Conservation (phyloP, 2,113 vertebrate genomes). For the Notiomystis cincta region DNA sequence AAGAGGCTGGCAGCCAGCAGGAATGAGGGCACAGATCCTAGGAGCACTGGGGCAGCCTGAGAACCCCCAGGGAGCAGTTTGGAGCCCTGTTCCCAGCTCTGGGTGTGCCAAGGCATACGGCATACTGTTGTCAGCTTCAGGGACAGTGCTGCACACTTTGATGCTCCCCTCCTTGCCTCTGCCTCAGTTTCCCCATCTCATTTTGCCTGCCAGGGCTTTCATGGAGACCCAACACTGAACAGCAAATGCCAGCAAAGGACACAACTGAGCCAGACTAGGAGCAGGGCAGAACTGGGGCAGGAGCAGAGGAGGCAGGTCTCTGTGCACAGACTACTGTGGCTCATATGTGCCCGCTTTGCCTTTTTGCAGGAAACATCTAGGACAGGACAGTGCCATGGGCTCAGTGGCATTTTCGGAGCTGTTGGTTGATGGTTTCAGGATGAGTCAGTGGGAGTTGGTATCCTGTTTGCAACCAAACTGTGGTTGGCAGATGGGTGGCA, state of each 20-base stretch:
- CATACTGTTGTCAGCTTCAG: neutral
- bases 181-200: neutral
- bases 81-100: neutral
- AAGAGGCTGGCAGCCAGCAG: neutral
- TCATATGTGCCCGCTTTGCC: neutral
- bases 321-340: fast-evolving
- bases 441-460: constrained; percentile 32
- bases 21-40: neutral
- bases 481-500: neutral
- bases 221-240: neutral
- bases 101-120: neutral
- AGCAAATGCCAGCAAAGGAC: neutral
- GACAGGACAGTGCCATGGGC: neutral
- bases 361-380: neutral
- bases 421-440: neutral
- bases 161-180: neutral
- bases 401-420: fast-evolving
- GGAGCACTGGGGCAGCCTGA: neutral
- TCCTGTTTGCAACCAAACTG: constrained; percentile 31
- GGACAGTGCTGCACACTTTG: fast-evolving
- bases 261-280: fast-evolving
- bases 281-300: neutral
- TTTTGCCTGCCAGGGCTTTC: neutral
- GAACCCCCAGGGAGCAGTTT: neutral
- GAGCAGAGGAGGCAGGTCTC: neutral